Conservation (phyloP, 2,797 vertebrate genomes). For the Borostomias antarcticus region DNA sequence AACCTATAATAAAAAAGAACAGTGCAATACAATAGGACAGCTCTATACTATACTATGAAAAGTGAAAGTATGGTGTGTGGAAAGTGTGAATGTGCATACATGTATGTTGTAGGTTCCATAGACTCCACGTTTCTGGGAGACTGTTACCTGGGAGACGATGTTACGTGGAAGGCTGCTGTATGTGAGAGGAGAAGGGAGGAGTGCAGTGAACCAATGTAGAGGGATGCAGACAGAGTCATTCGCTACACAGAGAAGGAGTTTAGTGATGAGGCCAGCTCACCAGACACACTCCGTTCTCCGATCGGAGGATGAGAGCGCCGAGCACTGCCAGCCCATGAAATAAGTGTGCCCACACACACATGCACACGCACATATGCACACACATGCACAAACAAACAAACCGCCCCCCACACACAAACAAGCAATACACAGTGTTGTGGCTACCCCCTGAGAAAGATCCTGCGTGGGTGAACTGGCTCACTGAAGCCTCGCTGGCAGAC, state of each 20-base stretch:
- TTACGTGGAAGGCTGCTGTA: no score
- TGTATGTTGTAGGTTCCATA: no score
- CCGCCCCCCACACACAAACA: not conserved
- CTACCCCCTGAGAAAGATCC: not conserved
- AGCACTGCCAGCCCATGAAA: not conserved
- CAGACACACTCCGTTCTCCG: not conserved
- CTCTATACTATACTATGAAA: no score
- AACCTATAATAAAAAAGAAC: not conserved
- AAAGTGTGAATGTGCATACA: no score
- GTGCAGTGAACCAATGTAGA: not conserved
- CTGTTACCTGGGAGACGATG: no score
- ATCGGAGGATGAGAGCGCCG: not conserved
- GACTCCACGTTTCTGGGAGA: no score
- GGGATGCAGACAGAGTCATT: not conserved
- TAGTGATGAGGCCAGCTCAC: constrained; percentile 9
- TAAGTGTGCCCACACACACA: constrained; percentile 2
- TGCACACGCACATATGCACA: not conserved
- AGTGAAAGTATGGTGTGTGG: no score
- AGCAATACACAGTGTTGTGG: not conserved
- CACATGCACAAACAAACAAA: not conserved
- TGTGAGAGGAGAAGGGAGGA: not conserved
- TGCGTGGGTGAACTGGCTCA: not conserved
- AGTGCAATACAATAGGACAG: no score
- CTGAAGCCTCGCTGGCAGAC: not conserved
- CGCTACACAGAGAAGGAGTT: not conserved